Percentiles rank a stretch among this genome's conserved stretches.
Conservation (phyloP, 2,113 vertebrate species). For the Eublepharis macularius region DNA sequence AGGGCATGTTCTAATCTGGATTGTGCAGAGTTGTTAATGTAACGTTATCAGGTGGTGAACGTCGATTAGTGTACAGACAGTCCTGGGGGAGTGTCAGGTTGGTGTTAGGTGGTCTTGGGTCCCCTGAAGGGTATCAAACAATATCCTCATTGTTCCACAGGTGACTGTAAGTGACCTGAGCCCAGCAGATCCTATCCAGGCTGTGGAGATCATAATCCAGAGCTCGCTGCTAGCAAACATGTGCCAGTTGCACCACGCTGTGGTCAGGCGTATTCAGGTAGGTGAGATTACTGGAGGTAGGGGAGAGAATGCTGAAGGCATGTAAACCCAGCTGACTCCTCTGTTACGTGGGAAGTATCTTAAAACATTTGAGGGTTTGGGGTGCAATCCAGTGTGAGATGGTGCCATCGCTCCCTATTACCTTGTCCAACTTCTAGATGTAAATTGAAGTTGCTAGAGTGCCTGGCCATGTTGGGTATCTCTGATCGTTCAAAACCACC, state of each 20-base stretch:
- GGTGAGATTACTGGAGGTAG: fast-evolving
- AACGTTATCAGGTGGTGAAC: neutral
- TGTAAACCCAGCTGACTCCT: neutral
- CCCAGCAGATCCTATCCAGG: slow-evolving; percentile 63
- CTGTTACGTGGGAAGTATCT: too few relatives aligned
- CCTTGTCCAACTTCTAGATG: neutral
- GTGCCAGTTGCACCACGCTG: slow-evolving; percentile 85
- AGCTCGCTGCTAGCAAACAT: slow-evolving; percentile 80
- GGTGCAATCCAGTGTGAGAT: neutral
- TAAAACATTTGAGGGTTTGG: neutral
- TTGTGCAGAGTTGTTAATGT: neutral
- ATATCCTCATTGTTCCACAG: slow-evolving; percentile 29
- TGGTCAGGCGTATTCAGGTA: slow-evolving; percentile 87
- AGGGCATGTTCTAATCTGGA: neutral
- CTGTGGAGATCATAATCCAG: slow-evolving; percentile 83
- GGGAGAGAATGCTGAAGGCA: neutral
- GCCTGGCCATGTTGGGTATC: neutral
- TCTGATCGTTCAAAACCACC: neutral
- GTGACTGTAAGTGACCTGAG: slow-evolving; percentile 69
- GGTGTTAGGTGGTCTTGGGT: too few relatives aligned
- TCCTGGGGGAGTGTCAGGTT: too few relatives aligned
- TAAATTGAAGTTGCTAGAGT: neutral
- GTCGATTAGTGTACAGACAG: neutral
- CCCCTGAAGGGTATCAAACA: neutral
- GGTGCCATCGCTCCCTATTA: neutral